Evolutionary conservation across 30 jellyfish, hydroid and myxozoan species (phyloP).

Genomic region (Aurelia aurita): DNA sequence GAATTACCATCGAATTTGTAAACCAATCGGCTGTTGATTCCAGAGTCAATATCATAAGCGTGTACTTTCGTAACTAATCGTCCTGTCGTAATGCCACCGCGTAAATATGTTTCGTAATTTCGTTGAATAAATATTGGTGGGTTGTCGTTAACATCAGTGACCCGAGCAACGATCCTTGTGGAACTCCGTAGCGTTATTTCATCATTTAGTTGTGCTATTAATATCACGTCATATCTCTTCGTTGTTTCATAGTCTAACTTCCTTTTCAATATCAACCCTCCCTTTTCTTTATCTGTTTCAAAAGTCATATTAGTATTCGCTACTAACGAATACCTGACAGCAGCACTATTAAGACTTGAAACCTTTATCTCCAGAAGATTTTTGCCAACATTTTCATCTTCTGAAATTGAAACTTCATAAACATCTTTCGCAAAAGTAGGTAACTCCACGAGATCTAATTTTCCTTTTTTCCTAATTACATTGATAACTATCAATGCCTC

Average conservation of each 20-base stretch:
- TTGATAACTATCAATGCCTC: constrained; percentile 23
- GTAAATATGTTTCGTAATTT: constrained; percentile 25
- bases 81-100: constrained; percentile 70
- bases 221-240: constrained; percentile 10
- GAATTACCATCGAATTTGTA: constrained; percentile 36
- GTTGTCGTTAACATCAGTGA: constrained; percentile 86
- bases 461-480: background rate
- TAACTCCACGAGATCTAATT: background rate
- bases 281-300: constrained; percentile 24
- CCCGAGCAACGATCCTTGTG: constrained; percentile 62
- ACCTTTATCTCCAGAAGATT: background rate
- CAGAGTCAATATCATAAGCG: constrained; percentile 88
- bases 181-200: constrained; percentile 35
- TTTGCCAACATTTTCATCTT: constrained; percentile 5
- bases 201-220: constrained; percentile 17
- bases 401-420: constrained; percentile 33
- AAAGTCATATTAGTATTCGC: constrained; percentile 37
- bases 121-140: constrained; percentile 59
- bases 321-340: constrained; percentile 3
- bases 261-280: constrained; percentile 27
- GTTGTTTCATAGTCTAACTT: constrained; percentile 53
- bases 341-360: background rate
- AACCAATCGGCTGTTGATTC: constrained; percentile 46
- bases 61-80: constrained; percentile 52
- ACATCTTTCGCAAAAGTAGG: constrained; percentile 53